Evolutionary conservation across 2,888 invertebrate genomes (phyloP), one percentile per base, ranked within the genome.

Genomic region (Ditylenchus weischeri): DNA sequence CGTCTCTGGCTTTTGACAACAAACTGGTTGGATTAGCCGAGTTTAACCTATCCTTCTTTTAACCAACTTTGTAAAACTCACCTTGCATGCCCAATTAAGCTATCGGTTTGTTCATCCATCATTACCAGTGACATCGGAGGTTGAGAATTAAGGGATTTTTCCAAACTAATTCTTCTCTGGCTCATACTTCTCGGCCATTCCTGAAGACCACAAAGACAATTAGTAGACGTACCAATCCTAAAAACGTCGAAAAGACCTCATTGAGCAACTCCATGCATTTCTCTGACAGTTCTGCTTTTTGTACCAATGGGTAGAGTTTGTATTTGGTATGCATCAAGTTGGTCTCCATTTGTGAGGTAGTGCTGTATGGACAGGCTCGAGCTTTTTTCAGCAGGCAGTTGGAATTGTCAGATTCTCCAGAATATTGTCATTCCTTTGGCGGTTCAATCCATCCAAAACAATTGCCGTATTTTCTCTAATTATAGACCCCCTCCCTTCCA

Each of bases 41-140:
- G 29, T 29, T n/a, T 29, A 29, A 29, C 29, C 29, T 4, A 5
- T 5, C 29, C 2, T 29, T 4, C 6, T 21, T 50, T 6, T 4
- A 19, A 19, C 18, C 2, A 18, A 50, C 2, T 50, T 18, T 50
- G 2, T 5, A 50, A 50, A 21, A 50, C 50, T 19, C 21, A 54
- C 54, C 29, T 64, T 1, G 75, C 69, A 65, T 79, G 76, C 0
- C 78, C 79, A 13, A 78, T 62, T 8, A 78, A 68, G 35, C 62
- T 51, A 29, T 60, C 15, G 35, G 59, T 18, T 43, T 38, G 7
- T n/a, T 38, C 51, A 8, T 74, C 65, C 19, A 78, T 43, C 36
- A 79, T 57, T 1, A 79, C 60, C 57, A 79, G 71, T 15, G 78
- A 71, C 76, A 79, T 75, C 8, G 78, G 78, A 10, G 79, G 79